These are phyloP conservation scores for Callinectes sapidus DNA, from an alignment of 2,888 invertebrate genomes.

Conservation along the genomic window DNA sequence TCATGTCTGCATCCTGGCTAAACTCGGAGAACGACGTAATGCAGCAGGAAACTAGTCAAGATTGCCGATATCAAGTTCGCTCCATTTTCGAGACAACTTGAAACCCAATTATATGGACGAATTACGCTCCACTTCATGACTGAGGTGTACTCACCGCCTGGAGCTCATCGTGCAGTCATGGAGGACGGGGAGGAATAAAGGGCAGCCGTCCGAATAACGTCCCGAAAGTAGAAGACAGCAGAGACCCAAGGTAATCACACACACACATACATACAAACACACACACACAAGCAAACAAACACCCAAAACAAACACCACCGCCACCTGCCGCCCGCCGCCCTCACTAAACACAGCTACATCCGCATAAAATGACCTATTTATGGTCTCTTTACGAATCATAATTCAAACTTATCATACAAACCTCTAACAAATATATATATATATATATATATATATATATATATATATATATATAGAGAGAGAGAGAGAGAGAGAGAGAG, in stretches of 20 bases:
- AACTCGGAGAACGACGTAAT: background rate
- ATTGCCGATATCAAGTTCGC: background rate
- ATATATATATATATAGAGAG: no score
- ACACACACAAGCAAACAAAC: slow-evolving; percentile 33
- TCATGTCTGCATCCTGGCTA: background rate
- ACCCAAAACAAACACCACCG: slow-evolving; percentile 50
- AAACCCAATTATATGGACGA: background rate
- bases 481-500: background rate
- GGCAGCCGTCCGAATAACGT: slow-evolving; percentile 6
- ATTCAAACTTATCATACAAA: no score
- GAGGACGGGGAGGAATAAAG: background rate
- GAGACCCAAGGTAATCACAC: background rate
- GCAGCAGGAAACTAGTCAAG: background rate
- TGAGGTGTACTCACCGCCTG: slow-evolving; percentile 56
- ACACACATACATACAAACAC: slow-evolving; percentile 47
- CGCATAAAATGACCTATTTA: no score
- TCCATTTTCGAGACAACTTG: slow-evolving; percentile 10
- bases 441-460: no score
- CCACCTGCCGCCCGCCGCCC: slow-evolving; percentile 18
- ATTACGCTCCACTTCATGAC: background rate
- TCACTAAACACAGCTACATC: background rate
- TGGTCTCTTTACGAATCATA: no score
- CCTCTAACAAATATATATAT: no score
- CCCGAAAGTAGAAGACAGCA: background rate
- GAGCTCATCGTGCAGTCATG: slow-evolving; percentile 60